A percentile compares a stretch with the other conserved stretches of the same genome.
Conservation (phyloP, 92 coral and sea anemone species). For the Porites rus region DNA sequence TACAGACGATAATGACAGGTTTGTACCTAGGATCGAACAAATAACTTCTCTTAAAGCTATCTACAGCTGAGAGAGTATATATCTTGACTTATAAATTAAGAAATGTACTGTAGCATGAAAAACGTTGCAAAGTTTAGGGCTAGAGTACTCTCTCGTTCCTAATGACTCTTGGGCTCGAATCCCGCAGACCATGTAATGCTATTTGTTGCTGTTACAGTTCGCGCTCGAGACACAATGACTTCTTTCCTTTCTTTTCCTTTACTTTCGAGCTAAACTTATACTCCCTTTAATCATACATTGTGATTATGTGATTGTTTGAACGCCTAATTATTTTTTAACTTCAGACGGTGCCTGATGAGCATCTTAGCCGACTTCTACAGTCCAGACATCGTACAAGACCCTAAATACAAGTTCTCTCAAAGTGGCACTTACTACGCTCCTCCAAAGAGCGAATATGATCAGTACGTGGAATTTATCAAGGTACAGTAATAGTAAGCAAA, state of each 20-base stretch:
- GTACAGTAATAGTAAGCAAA: slow-evolving; percentile 35
- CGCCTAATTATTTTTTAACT: not conserved
- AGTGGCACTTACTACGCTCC: slow-evolving; percentile 97
- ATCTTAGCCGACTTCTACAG: slow-evolving; percentile 95
- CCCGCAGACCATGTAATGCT: no score
- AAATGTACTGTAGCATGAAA: no score
- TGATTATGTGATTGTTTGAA: no score
- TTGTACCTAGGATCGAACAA: not conserved
- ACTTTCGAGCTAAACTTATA: no score
- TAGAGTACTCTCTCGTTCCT: no score
- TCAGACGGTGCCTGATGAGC: slow-evolving; percentile 98
- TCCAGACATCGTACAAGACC: slow-evolving; percentile 92
- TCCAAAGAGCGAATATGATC: slow-evolving; percentile 89
- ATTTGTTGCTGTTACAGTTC: no score
- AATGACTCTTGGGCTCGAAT: no score
- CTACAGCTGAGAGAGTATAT: not conserved
- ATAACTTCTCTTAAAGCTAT: not conserved
- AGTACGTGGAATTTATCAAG: slow-evolving; percentile 97
- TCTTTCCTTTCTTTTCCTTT: no score
- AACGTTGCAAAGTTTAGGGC: no score
- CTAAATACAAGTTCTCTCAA: slow-evolving; percentile 98
- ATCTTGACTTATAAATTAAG: no score
- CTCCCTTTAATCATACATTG: not conserved
- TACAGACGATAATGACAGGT: slow-evolving; percentile 98
- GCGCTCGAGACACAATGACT: no score